Conservation (phyloP, 2,797 vertebrate species). For the Hydrolagus colliei region DNA sequence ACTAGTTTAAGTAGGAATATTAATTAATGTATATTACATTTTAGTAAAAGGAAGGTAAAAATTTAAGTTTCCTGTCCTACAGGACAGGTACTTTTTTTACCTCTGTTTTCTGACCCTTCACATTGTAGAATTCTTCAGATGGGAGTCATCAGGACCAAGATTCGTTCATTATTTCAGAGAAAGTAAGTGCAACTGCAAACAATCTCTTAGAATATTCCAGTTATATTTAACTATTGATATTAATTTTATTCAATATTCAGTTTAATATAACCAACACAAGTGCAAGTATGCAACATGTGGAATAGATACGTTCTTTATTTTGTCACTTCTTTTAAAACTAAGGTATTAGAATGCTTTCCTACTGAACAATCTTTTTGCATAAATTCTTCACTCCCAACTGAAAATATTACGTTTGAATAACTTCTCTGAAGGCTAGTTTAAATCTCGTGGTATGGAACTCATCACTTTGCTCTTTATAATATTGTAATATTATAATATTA, state of each 20-base stretch:
- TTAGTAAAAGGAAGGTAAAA: not conserved
- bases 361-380: not conserved
- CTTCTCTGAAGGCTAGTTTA: not conserved
- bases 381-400: not conserved
- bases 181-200: constrained; percentile 8
- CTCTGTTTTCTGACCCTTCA: constrained; percentile 30
- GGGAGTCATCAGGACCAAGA: constrained; percentile 8
- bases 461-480: too few species aligned
- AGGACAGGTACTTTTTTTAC: constrained; percentile 29
- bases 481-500: too few species aligned
- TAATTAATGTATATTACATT: not conserved
- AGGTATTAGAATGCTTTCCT: not conserved
- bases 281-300: not conserved
- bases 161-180: constrained; percentile 19
- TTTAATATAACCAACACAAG: not conserved
- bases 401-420: not conserved
- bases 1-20: not conserved
- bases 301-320: not conserved
- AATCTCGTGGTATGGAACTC: not conserved
- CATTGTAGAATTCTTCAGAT: constrained; percentile 28
- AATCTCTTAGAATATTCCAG: constrained; percentile 23
- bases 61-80: constrained; percentile 22
- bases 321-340: not conserved
- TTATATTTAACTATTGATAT: constrained; percentile 3
- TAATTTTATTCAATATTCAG: not conserved